Evolutionary conservation across 2,797 vertebrate genomes (phyloP), one percentile per base, ranked within the genome.

Genomic region (Sandelia bainsii): DNA sequence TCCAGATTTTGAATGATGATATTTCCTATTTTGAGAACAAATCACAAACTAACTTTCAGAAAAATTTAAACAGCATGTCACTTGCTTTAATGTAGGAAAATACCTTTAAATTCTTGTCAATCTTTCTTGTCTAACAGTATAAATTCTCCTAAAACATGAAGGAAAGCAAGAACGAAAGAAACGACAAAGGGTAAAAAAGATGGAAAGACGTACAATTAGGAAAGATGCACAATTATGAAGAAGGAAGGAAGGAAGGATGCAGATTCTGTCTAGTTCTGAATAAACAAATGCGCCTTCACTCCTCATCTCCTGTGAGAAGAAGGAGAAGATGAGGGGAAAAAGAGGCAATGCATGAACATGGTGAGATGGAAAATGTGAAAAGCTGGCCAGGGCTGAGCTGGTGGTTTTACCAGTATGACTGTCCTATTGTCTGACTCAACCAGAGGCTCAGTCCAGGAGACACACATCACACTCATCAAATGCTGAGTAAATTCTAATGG

Each of bases 321-420:
- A 80, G 64, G 70, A 53, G 57, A 78, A 75, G 78, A 82, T 22
- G 67, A 77, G 68, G 65, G 75, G 40, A 75, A 76, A 79, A 84
- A 79, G 68, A 80, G 56, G 69, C 53, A 75, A 74, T 69, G 60
- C 16, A 69, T 14, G 77, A 73, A 83, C 52, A 63, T 81, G 76
- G 77, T 64, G 69, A 84, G 79, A 90, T 90, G 87, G 91, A 92
- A 91, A 92, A 90, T 78, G 87, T 92, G 85, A 92, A 79, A 71
- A 85, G 77, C 52, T 16, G 60, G 45, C 71, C 29, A n/a, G 50
- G 68, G 69, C 77, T n/a, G 75, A 87, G 83, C 62, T 37, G 73
- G 80, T 39, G 82, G 79, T 90, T 88, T 86, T 74, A 80, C 79
- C 82, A 89, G 83, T 82, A 89, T 87, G 82, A 89, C 87, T 82